A percentile compares a stretch with the other conserved stretches of the same genome.
Evolutionary conservation across 30 jellyfish, hydroid and myxozoan genomes (phyloP).

Genomic region (Hydra vulgaris): DNA sequence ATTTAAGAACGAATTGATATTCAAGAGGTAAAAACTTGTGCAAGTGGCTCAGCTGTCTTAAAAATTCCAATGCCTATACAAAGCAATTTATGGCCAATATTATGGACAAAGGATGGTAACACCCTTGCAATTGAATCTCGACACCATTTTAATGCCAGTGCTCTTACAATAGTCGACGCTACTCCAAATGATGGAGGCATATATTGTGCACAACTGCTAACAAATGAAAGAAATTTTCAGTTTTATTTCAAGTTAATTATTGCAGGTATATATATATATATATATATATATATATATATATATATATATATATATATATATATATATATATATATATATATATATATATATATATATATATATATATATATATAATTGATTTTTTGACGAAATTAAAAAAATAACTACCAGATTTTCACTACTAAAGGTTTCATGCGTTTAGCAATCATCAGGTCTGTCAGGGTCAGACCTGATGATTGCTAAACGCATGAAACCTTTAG

Average conservation of each 20-base stretch:
- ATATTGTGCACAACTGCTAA: background rate
- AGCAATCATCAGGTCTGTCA: too few relatives aligned
- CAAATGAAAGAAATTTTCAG: background rate
- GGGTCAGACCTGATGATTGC: too few relatives aligned
- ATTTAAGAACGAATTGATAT: background rate
- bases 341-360: too few relatives aligned
- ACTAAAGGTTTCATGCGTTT: too few relatives aligned
- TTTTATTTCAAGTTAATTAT: background rate
- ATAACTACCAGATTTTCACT: too few relatives aligned
- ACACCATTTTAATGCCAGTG: background rate
- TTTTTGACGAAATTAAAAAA: too few relatives aligned
- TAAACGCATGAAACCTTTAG: too few relatives aligned
- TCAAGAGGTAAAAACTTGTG: background rate
- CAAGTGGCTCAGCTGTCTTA: background rate
- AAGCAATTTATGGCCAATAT: background rate
- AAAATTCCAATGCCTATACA: background rate
- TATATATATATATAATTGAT: too few relatives aligned
- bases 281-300: background rate
- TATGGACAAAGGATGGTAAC: background rate
- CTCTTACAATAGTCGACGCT: background rate
- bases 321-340: too few relatives aligned
- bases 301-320: too few relatives aligned
- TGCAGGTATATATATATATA: background rate
- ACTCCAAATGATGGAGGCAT: conserved; percentile 1
- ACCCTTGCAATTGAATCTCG: background rate